A percentile compares a stretch with the other conserved stretches of the same genome.
Conservation (phyloP, 2,888 invertebrate species). For the Leptopilina myrica region DNA sequence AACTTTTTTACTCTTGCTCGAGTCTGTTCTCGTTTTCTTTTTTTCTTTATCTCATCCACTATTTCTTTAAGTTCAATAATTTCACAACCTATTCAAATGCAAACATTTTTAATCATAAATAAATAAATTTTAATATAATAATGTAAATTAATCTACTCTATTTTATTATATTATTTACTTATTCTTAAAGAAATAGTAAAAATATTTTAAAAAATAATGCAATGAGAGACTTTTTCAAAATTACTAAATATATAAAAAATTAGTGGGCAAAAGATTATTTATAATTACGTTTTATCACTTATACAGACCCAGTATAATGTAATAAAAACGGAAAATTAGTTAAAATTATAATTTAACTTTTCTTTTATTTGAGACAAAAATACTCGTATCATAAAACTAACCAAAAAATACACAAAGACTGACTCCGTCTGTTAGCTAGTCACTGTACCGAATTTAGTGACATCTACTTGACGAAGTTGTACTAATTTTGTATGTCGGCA, state of each 20-base stretch:
- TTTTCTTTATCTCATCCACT: conserved; percentile 9
- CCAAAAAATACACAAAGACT: neutral
- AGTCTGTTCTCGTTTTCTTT: conserved; percentile 8
- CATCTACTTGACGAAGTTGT: neutral
- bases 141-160: neutral
- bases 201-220: no score
- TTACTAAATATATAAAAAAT: no score
- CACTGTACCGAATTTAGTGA: neutral
- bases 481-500: neutral
- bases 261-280: neutral
- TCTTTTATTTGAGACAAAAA: neutral
- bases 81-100: neutral
- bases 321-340: neutral
- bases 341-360: neutral
- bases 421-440: conserved; percentile 1
- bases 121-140: neutral
- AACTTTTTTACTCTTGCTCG: neutral
- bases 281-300: neutral
- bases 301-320: neutral
- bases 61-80: neutral
- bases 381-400: neutral
- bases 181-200: neutral
- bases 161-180: neutral
- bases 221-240: no score
- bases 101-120: neutral